Evolutionary conservation across 2,888 invertebrate genomes (phyloP).

Genomic region (Scaptomyza cyrtandrae): DNA sequence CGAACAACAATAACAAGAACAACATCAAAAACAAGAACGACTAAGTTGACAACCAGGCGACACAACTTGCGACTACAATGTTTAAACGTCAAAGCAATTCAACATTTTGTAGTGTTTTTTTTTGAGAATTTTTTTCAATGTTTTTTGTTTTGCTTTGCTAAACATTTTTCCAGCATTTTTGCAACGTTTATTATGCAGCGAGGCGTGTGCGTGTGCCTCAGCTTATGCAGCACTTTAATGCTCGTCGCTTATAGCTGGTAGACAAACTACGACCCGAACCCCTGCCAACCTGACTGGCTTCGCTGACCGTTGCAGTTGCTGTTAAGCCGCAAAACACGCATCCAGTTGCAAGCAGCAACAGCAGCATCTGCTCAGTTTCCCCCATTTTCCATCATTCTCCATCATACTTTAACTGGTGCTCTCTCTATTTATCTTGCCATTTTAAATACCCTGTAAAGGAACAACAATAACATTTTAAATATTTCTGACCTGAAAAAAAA

Average conservation of each 20-base stretch:
- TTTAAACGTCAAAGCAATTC: constrained; percentile 59
- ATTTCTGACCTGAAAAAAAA: neutral
- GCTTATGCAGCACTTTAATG: constrained; percentile 67
- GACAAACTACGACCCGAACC: neutral
- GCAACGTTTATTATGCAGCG: constrained; percentile 35
- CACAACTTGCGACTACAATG: constrained; percentile 47
- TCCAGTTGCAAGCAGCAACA: constrained; percentile 33
- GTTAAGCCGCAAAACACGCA: constrained; percentile 57
- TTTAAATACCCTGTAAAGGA: constrained; percentile 11
- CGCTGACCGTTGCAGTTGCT: constrained; percentile 56
- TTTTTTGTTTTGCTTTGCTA: neutral
- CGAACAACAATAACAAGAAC: constrained; percentile 20
- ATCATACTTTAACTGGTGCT: neutral
- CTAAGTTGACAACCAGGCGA: constrained; percentile 41
- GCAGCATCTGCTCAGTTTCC: constrained; percentile 12
- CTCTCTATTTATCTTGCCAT: constrained; percentile 1
- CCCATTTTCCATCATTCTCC: neutral
- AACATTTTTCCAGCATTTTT: constrained; percentile 30
- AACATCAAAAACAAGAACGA: constrained; percentile 1
- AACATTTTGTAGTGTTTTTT: constrained; percentile 15
- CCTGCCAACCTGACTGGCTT: neutral
- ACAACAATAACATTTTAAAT: neutral
- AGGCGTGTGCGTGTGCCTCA: constrained; percentile 44
- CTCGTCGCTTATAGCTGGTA: constrained; percentile 19
- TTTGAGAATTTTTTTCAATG: neutral